A percentile compares a stretch with the other conserved stretches of the same genome.
phyloP scores from a whole-genome alignment of 2,888 invertebrate genomes.

The Pandemis heparana region DNA sequence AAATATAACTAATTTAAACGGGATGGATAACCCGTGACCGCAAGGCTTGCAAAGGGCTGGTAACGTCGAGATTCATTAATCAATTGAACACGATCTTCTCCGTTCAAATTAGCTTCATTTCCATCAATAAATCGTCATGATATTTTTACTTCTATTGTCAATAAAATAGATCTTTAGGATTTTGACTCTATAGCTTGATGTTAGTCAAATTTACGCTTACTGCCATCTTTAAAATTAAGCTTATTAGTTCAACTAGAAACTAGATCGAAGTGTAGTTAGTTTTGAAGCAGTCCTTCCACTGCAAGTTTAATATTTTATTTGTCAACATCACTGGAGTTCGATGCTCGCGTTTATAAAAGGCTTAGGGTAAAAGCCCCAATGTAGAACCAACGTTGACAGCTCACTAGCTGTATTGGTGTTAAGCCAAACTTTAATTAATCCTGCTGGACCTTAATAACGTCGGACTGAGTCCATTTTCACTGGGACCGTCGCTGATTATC shows the following conservation, averaged over 20 bases:
- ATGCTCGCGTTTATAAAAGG: neutral
- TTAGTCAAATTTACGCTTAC: neutral
- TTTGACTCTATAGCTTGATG: neutral
- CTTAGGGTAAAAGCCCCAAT: neutral
- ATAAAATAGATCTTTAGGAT: neutral
- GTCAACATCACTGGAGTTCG: neutral
- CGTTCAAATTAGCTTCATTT: neutral
- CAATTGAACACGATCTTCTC: neutral
- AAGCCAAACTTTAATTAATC: slow-evolving; percentile 2
- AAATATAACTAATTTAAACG: slow-evolving; percentile 5
- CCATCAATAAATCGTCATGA: neutral
- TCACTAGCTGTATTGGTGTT: neutral
- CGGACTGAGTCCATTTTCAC: slow-evolving; percentile 18
- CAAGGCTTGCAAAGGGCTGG: neutral
- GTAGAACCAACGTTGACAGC: neutral
- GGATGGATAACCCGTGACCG: neutral
- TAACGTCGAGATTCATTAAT: slow-evolving; percentile 2
- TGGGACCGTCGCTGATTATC: neutral
- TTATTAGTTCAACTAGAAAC: neutral
- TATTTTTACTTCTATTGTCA: neutral
- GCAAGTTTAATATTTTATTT: neutral
- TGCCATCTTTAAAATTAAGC: neutral
- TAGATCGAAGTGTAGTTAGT: neutral
- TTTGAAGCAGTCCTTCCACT: neutral
- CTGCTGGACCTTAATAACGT: slow-evolving; percentile 16